phyloP scores from a whole-genome alignment of 2,797 vertebrate genomes.

The Buceros bicornis region DNA sequence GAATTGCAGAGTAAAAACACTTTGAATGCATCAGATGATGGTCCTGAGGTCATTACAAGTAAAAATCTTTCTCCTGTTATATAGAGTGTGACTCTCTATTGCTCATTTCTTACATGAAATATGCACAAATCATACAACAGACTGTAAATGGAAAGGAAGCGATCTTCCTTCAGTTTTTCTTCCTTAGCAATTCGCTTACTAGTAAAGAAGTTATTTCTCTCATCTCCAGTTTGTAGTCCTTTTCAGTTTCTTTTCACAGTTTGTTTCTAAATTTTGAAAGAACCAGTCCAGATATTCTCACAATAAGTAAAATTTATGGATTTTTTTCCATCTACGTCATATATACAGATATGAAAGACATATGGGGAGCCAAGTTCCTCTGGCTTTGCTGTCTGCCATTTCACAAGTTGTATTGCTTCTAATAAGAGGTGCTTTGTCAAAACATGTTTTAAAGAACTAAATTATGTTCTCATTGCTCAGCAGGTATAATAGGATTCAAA shows the following conservation, averaged over 20 bases:
- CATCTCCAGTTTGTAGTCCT: neutral
- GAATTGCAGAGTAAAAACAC: neutral
- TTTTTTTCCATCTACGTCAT: neutral
- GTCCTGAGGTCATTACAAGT: neutral
- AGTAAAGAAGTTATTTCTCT: neutral
- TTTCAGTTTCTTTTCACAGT: neutral
- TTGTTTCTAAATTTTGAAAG: neutral
- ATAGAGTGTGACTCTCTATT: neutral
- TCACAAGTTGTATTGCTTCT: neutral
- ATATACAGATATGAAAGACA: neutral
- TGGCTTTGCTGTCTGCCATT: neutral
- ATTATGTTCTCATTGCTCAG: conserved; percentile 17
- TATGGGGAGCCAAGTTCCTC: neutral
- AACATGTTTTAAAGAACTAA: conserved; percentile 9
- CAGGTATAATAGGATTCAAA: conserved; percentile 31
- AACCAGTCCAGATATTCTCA: neutral
- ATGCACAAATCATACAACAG: neutral
- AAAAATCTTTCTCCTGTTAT: neutral
- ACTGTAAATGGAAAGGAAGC: neutral
- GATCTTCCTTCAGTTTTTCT: neutral
- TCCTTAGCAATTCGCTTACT: neutral
- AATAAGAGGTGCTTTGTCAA: neutral
- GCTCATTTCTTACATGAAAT: neutral
- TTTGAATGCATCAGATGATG: neutral
- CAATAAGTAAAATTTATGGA: neutral